phyloP scores from a whole-genome alignment of 2,888 invertebrate genomes.

The Eurytoma adleriae region DNA sequence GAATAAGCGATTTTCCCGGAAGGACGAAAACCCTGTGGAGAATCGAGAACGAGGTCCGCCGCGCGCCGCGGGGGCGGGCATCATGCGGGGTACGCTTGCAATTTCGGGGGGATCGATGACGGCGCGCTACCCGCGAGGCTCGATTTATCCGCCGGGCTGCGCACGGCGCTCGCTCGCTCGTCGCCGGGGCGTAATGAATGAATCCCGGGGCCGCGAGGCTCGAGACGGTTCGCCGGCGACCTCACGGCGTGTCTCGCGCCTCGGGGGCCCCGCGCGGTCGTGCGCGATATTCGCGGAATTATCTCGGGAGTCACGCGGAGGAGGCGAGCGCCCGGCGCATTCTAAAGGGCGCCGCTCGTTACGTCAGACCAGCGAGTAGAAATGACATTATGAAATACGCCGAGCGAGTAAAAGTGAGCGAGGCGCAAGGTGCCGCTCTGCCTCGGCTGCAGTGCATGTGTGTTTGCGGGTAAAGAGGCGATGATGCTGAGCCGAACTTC shows the following conservation, averaged over 20 bases:
- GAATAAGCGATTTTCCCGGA: no score
- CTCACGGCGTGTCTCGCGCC: conserved; percentile 1
- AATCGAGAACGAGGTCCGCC: no score
- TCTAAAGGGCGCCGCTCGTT: conserved; percentile 67
- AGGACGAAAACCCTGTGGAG: no score
- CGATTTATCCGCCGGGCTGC: neutral
- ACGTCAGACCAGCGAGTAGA: conserved; percentile 65
- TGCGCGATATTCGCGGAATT: conserved; percentile 43
- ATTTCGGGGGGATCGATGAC: no score
- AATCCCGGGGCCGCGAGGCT: neutral
- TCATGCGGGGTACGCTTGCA: no score
- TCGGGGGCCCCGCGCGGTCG: conserved; percentile 41
- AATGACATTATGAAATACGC: conserved; percentile 72
- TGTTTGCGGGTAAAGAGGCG: neutral
- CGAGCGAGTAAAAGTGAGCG: neutral
- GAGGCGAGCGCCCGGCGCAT: conserved; percentile 58
- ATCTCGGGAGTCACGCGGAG: conserved; percentile 49
- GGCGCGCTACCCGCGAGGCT: no score
- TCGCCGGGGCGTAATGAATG: neutral
- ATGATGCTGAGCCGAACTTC: no score
- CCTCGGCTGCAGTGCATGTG: neutral
- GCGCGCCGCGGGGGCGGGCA: no score
- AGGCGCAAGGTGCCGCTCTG: no score
- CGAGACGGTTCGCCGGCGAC: no score
- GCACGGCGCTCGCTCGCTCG: neutral